phyloP scores from a whole-genome alignment of 2,113 vertebrate genomes.

The Nibea coibor region DNA sequence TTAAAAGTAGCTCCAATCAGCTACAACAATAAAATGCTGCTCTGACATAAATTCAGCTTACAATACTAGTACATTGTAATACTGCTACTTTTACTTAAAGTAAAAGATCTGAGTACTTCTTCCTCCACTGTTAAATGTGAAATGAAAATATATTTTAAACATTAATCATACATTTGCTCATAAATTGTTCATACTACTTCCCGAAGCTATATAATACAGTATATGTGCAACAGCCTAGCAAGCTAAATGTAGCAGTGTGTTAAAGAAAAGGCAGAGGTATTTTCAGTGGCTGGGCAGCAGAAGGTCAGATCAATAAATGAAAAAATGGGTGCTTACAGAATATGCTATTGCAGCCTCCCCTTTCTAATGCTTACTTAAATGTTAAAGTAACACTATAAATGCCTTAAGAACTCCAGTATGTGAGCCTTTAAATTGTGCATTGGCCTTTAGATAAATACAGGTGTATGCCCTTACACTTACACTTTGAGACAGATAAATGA shows the following conservation, averaged over 20 bases:
- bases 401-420: slow-evolving; percentile 25
- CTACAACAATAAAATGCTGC: not conserved
- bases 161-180: not conserved
- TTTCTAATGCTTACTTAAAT: slow-evolving; percentile 68
- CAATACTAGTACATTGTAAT: not conserved
- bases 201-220: slow-evolving; percentile 17
- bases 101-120: not conserved
- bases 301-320: slow-evolving; percentile 82
- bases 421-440: slow-evolving; percentile 9
- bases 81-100: not conserved
- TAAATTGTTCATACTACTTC: slow-evolving; percentile 17
- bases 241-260: slow-evolving; percentile 38
- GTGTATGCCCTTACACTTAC: slow-evolving; percentile 29
- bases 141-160: not conserved
- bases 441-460: slow-evolving; percentile 55
- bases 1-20: not conserved
- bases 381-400: slow-evolving; percentile 62
- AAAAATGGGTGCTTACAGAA: slow-evolving; percentile 70
- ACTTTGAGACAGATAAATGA: slow-evolving; percentile 11
- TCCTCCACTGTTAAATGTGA: not conserved
- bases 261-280: slow-evolving; percentile 57
- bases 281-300: slow-evolving; percentile 63
- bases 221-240: slow-evolving; percentile 28
- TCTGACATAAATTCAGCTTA: not conserved
- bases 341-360: slow-evolving; percentile 51